Conservation (phyloP, 2,113 vertebrate genomes). For the Anhinga anhinga region DNA sequence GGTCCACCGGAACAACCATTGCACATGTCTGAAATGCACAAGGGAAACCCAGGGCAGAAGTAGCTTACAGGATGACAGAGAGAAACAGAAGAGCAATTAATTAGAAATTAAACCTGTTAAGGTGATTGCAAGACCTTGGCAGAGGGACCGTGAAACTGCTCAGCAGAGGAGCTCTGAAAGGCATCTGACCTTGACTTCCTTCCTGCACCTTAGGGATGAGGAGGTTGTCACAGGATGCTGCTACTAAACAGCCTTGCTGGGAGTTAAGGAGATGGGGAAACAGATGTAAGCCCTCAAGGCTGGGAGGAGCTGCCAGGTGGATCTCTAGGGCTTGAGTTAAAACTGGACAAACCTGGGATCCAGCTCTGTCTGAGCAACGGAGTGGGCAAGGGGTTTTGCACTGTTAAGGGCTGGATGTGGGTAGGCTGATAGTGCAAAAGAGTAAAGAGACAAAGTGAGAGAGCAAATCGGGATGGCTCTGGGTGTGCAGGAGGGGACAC, state of each 20-base stretch:
- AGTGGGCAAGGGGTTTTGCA: too few species aligned
- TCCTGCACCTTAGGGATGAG: too few species aligned
- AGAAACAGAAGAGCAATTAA: neutral
- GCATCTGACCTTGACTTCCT: neutral
- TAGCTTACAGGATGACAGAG: rapidly evolving
- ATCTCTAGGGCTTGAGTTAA: neutral
- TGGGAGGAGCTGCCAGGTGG: neutral
- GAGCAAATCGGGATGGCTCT: neutral
- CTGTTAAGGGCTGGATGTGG: neutral
- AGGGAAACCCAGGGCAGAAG: neutral
- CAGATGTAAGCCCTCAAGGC: neutral
- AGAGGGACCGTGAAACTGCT: neutral
- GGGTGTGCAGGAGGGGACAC: neutral
- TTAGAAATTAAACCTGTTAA: too few species aligned
- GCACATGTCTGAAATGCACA: neutral
- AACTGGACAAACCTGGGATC: neutral
- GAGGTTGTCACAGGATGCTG: neutral
- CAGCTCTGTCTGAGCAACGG: neutral
- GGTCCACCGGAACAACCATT: rapidly evolving
- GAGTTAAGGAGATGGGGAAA: neutral
- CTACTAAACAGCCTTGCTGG: neutral
- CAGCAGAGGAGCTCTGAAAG: neutral
- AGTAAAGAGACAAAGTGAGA: rapidly evolving
- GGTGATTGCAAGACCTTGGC: neutral
- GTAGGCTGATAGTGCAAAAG: too few species aligned